Evolutionary conservation across 2,113 vertebrate genomes (phyloP).

Genomic region (Podocnemis expansa): DNA sequence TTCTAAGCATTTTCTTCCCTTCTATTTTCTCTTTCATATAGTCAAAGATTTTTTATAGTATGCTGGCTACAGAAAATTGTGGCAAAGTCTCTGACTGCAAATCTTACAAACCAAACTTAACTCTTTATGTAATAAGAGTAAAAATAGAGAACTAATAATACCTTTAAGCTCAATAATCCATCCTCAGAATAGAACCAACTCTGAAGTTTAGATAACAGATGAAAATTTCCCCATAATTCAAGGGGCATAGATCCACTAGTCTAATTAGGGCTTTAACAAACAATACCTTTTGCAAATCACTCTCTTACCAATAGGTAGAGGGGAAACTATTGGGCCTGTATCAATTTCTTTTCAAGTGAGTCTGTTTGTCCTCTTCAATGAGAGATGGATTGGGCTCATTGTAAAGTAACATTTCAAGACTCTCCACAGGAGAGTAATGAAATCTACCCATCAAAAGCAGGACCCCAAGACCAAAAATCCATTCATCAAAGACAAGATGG

Average conservation of each 20-base stretch:
- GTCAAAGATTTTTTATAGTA: not conserved
- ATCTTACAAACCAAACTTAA: not conserved
- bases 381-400: not conserved
- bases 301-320: not conserved
- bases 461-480: not conserved
- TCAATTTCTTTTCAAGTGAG: not conserved
- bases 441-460: not conserved
- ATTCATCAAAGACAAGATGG: not conserved
- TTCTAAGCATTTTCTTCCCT: not conserved
- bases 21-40: not conserved
- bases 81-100: not conserved
- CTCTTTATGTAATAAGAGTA: not conserved
- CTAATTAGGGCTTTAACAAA: not conserved
- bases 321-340: not conserved
- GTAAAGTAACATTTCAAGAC: not conserved
- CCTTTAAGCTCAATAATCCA: not conserved
- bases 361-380: not conserved
- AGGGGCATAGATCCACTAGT: not conserved
- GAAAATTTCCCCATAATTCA: not conserved
- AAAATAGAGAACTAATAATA: not conserved
- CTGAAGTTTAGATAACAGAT: not conserved
- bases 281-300: not conserved
- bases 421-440: rapidly evolving
- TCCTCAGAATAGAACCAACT: not conserved
- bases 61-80: not conserved